A percentile compares a stretch with the other conserved stretches of the same genome.
These are phyloP conservation scores for Bellardia bayeri DNA, from an alignment of 2,888 invertebrate genomes.

Conservation along the genomic window DNA sequence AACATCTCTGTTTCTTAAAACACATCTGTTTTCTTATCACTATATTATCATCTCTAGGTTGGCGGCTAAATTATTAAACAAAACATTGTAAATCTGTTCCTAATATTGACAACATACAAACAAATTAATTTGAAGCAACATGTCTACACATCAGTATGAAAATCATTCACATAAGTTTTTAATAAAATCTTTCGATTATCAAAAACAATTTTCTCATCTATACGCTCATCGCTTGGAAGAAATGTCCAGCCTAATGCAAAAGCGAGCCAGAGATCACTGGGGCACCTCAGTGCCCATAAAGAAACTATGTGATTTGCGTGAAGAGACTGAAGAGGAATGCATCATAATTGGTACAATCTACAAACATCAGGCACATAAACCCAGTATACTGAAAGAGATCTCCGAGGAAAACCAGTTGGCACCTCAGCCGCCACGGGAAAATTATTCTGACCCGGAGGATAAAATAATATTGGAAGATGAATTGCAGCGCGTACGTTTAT, in stretches of 20 bases:
- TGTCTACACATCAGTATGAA: constrained; percentile 80
- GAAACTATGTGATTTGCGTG: constrained; percentile 89
- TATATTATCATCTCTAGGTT: constrained; percentile 1
- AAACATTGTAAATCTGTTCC: background rate
- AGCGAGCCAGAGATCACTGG: constrained; percentile 88
- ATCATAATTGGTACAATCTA: constrained; percentile 96
- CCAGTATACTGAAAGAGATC: constrained; percentile 95
- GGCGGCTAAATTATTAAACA: constrained; percentile 46
- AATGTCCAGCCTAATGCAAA: constrained; percentile 87
- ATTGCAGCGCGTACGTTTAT: constrained; percentile 91
- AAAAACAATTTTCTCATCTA: constrained; percentile 92
- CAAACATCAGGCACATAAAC: constrained; percentile 94
- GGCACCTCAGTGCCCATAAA: constrained; percentile 87
- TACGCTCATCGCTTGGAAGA: constrained; percentile 90
- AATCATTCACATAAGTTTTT: constrained; percentile 87
- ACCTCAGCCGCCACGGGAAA: constrained; percentile 88
- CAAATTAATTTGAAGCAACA: constrained; percentile 4
- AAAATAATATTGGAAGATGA: constrained; percentile 96
- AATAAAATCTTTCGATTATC: constrained; percentile 85
- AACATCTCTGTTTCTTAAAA: constrained; percentile 17
- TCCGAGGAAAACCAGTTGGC: constrained; percentile 94
- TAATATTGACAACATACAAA: background rate
- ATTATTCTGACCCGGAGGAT: constrained; percentile 92
- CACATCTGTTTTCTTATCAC: background rate
- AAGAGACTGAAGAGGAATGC: constrained; percentile 87